Conservation (phyloP, 2,888 invertebrate species). For the Apotomis turbidana region DNA sequence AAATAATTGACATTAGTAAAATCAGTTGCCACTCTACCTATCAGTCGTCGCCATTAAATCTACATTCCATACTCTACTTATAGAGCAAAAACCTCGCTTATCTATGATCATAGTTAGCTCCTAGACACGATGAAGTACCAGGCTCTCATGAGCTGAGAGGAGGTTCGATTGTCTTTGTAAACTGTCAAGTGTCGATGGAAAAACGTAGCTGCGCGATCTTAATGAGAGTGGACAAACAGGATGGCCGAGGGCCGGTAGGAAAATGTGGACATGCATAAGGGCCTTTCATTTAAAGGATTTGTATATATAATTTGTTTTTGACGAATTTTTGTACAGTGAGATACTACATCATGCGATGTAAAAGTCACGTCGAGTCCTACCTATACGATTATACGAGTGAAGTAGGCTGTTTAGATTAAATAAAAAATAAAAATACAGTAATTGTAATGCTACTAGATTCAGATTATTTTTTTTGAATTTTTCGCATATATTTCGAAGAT, state of each 20-base stretch:
- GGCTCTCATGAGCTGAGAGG: constrained; percentile 63
- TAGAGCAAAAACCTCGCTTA: constrained; percentile 52
- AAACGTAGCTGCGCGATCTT: constrained; percentile 75
- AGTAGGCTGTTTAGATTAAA: too few relatives aligned
- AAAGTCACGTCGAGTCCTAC: too few relatives aligned
- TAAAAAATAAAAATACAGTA: too few relatives aligned
- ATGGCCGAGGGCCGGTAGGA: constrained; percentile 64
- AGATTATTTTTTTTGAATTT: too few relatives aligned
- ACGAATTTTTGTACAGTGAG: too few relatives aligned
- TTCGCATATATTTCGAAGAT: too few relatives aligned
- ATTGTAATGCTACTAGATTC: too few relatives aligned
- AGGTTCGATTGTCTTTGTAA: constrained; percentile 60
- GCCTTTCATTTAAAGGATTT: constrained; percentile 15
- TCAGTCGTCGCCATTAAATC: constrained; percentile 2
- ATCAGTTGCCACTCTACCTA: constrained; percentile 28
- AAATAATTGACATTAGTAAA: constrained; percentile 26
- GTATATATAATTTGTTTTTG: neutral
- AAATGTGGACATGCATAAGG: constrained; percentile 56
- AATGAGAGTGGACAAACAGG: constrained; percentile 84
- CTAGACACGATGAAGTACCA: constrained; percentile 74
- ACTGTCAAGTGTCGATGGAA: constrained; percentile 66
- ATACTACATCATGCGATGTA: too few relatives aligned
- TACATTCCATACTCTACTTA: constrained; percentile 26
- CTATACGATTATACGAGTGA: too few relatives aligned
- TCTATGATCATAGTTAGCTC: constrained; percentile 78